phyloP scores from a whole-genome alignment of 1,140 invertebrate species.

The Anoplophora glabripennis region DNA sequence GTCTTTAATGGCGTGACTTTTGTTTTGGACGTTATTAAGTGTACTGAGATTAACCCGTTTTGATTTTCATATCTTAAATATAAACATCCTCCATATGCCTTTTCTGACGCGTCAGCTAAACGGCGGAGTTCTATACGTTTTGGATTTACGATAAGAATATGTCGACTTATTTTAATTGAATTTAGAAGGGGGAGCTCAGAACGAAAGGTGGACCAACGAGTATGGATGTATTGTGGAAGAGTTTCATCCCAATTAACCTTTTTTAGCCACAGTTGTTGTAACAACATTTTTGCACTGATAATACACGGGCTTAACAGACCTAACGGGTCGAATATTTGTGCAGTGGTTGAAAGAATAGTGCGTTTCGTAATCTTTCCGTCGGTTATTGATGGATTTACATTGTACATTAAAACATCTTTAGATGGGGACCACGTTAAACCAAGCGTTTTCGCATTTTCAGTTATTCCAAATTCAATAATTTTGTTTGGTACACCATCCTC shows the following conservation, averaged over 20 bases:
- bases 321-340: slow-evolving; percentile 20
- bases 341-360: background rate
- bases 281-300: slow-evolving; percentile 10
- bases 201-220: background rate
- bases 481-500: background rate
- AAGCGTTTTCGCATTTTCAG: background rate
- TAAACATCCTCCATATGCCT: slow-evolving; percentile 38
- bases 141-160: background rate
- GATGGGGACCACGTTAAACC: background rate
- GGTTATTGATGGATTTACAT: background rate
- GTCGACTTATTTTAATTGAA: background rate
- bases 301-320: slow-evolving; percentile 47
- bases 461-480: background rate
- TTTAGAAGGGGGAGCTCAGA: background rate
- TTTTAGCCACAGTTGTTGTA: slow-evolving; percentile 9
- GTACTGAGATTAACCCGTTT: slow-evolving; percentile 18
- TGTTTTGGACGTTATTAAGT: slow-evolving; percentile 37
- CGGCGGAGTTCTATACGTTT: slow-evolving; percentile 29
- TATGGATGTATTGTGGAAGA: slow-evolving; percentile 1
- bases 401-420: background rate
- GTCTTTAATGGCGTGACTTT: slow-evolving; percentile 40
- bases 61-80: slow-evolving; percentile 32
- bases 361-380: background rate
- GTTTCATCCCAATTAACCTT: slow-evolving; percentile 9
- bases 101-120: slow-evolving; percentile 39